Evolutionary conservation across 2,797 vertebrate genomes (phyloP).

Genomic region (Orientallactaga sibirica): DNA sequence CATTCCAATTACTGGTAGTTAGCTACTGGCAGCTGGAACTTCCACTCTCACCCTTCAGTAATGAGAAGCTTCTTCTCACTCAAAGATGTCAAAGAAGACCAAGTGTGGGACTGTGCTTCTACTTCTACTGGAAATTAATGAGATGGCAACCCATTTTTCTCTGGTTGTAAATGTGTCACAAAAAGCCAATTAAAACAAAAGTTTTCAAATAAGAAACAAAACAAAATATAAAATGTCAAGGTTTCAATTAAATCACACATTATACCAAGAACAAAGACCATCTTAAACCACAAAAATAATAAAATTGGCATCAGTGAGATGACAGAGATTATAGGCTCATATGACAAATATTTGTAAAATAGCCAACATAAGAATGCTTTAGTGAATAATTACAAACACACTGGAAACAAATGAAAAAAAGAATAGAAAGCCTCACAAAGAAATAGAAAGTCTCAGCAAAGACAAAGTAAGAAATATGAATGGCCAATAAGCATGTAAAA

Average conservation of each 20-base stretch:
- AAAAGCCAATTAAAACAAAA: constrained; percentile 17
- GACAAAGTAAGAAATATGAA: background rate
- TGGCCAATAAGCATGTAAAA: background rate
- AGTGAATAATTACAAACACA: constrained; percentile 3
- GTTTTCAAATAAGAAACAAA: background rate
- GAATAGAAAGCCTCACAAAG: background rate
- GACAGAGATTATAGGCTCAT: background rate
- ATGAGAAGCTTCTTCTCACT: background rate
- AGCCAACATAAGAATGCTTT: constrained; percentile 18
- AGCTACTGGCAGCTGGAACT: background rate
- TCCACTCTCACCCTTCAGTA: background rate
- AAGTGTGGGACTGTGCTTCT: background rate
- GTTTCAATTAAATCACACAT: constrained; percentile 18
- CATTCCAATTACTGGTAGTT: background rate
- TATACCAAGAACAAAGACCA: constrained; percentile 39
- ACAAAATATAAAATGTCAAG: background rate
- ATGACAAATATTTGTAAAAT: constrained; percentile 31
- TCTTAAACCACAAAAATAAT: constrained; percentile 19
- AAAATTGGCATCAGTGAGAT: background rate
- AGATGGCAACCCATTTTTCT: background rate
- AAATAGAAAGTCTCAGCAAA: constrained; percentile 30
- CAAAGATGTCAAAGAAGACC: constrained; percentile 6
- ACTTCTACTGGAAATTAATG: background rate
- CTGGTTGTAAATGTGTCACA: background rate
- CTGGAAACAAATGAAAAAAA: background rate